These are phyloP conservation scores for Chionomys nivalis DNA, from an alignment of 2,113 vertebrate species.

Conservation along the genomic window DNA sequence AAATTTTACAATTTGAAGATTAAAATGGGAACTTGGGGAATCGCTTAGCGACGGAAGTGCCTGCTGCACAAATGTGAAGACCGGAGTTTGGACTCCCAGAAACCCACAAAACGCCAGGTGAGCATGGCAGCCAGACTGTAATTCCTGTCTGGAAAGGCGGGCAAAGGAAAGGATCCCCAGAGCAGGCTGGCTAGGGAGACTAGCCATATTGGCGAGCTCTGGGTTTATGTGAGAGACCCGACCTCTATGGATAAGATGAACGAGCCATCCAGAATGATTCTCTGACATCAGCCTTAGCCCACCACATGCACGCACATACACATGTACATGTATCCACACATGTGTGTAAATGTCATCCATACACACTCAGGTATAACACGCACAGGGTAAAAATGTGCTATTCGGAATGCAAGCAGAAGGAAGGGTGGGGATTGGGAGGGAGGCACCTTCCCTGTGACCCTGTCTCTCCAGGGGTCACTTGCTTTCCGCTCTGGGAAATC, in stretches of 20 bases:
- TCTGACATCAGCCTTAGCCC: neutral
- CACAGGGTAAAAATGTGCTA: neutral
- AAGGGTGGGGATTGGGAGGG: neutral
- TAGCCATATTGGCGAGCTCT: too few relatives aligned
- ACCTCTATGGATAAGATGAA: too few relatives aligned
- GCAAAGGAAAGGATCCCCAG: neutral
- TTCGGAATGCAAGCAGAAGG: neutral
- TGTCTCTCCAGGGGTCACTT: neutral
- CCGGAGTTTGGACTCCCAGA: neutral
- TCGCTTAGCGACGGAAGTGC: neutral
- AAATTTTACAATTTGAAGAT: slow-evolving; percentile 47
- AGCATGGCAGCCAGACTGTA: neutral
- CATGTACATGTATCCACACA: neutral
- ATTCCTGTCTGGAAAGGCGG: neutral
- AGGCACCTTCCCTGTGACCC: neutral
- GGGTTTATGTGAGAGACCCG: neutral
- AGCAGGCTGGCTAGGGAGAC: neutral
- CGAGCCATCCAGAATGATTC: neutral
- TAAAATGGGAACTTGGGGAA: neutral
- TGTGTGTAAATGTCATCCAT: neutral
- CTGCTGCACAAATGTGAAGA: too few relatives aligned
- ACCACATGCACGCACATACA: too few relatives aligned
- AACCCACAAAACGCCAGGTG: too few relatives aligned
- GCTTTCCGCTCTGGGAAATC: slow-evolving; percentile 1
- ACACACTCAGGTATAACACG: too few relatives aligned